Base-by-base conservation (phyloP, 1,140 invertebrate species). In the Drusus annulatus region DNA sequence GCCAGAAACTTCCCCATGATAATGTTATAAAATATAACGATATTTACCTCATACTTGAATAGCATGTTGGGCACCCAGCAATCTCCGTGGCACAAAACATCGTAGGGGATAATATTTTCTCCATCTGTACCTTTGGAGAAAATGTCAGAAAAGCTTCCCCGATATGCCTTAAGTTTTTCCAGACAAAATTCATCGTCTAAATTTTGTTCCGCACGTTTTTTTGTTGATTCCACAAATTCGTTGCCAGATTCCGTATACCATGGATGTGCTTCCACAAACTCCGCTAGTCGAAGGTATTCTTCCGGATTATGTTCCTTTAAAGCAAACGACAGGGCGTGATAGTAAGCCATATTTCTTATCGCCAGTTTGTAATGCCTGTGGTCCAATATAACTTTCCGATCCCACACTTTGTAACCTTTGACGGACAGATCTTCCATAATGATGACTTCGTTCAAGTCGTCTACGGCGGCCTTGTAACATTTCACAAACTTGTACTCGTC, bases 41-140 rank as follows among this genome's bases (percentile, higher is more conserved):
- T 13, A 76, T 69, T 58, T 65, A 80, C 79, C 52, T 76, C 36
- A 23, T 80, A 80, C 56, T 80, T 76, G 56, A 76, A 80, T 7
- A 80, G 60, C 3, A 80, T 17, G 69, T 80, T 80, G 52, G 76
- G 69, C 5, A 56, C 19, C 79, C 79, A 80, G 10, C 21, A 65
- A 58, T 80, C 79, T 15, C 79, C 79, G n/a, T 80, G 79, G 54
- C 73, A 76, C 0, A 80, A 23, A 21, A 80, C 79, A 45, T 71
- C 58, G 17, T 69, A 80, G 7, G 79, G 79, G 3, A 19, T 28
- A 16, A 19, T 10, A 7, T 16, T 65, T 17, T 68, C n/a, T 0
- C 60, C 15, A n/a, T 76, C 31, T 13, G 50, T 60, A 50, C 56
- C 28, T 19, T 25, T 23, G n/a, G 6, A n/a, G 4, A 62, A 28